Conservation (phyloP, 2,113 vertebrate genomes). For the Oenanthe oenanthe region DNA sequence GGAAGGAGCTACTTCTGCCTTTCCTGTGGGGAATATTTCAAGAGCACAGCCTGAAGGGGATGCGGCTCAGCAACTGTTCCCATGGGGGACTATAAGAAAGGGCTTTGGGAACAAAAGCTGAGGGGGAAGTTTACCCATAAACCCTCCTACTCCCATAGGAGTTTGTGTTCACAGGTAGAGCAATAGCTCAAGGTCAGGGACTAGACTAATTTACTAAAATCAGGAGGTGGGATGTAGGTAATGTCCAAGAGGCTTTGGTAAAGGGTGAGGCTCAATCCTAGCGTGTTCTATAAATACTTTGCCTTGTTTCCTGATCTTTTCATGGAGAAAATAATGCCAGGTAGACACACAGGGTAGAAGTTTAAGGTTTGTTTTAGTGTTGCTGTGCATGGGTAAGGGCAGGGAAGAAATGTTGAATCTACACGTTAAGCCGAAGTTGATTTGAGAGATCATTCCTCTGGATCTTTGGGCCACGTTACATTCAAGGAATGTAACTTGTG, state of each 20-base stretch:
- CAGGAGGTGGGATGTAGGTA: background rate
- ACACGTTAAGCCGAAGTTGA: background rate
- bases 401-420: background rate
- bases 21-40: background rate
- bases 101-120: background rate
- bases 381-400: background rate
- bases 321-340: background rate
- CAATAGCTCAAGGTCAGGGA: background rate
- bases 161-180: background rate
- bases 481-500: background rate
- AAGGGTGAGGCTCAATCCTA: background rate
- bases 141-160: background rate
- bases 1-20: background rate
- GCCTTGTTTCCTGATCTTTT: background rate
- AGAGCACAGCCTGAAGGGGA: background rate
- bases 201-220: background rate
- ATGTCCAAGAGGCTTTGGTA: background rate
- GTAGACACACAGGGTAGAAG: too few species aligned
- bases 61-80: background rate
- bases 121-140: background rate
- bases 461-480: background rate
- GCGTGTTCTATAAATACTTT: background rate
- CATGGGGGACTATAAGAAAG: background rate
- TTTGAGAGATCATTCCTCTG: background rate
- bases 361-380: background rate